Conservation (phyloP, 2,113 vertebrate species). For the Prietella phreatophila region DNA sequence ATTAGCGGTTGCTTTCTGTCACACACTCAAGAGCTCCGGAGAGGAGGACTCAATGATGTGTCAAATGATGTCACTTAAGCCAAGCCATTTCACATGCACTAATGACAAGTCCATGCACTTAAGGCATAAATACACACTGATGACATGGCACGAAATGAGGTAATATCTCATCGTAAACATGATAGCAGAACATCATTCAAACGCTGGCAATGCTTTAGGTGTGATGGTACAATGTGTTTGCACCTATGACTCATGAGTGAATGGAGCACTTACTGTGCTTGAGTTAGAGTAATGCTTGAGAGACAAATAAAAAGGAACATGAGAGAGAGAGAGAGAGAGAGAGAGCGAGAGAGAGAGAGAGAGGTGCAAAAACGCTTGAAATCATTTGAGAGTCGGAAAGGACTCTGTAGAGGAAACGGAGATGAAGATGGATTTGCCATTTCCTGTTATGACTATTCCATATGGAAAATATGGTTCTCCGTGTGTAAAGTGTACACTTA, state of each 20-base stretch:
- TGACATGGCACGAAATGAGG: conserved; percentile 30
- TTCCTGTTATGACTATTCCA: conserved; percentile 26
- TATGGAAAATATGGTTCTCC: background rate
- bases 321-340: background rate
- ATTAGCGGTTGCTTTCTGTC: conserved; percentile 16
- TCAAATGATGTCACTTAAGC: conserved; percentile 35
- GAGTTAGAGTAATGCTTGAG: background rate
- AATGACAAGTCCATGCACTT: conserved; percentile 33
- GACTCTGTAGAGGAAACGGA: background rate
- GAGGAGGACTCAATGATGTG: conserved; percentile 17
- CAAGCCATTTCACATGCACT: conserved; percentile 16
- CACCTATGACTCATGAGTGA: conserved; percentile 35
- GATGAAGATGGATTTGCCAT: conserved; percentile 10
- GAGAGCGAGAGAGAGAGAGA: conserved; percentile 1
- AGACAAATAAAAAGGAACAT: background rate
- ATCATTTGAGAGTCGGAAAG: background rate
- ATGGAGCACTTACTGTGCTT: conserved; percentile 11
- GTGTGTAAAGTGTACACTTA: background rate
- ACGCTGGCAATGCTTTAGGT: conserved; percentile 1
- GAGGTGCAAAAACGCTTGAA: background rate
- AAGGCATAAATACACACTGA: conserved; percentile 32
- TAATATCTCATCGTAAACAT: conserved; percentile 29
- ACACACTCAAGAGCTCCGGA: conserved; percentile 20
- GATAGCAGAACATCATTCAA: conserved; percentile 18
- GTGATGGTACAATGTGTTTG: conserved; percentile 34